phyloP scores from a whole-genome alignment of 2,797 vertebrate genomes.

The Intellagama lesueurii region DNA sequence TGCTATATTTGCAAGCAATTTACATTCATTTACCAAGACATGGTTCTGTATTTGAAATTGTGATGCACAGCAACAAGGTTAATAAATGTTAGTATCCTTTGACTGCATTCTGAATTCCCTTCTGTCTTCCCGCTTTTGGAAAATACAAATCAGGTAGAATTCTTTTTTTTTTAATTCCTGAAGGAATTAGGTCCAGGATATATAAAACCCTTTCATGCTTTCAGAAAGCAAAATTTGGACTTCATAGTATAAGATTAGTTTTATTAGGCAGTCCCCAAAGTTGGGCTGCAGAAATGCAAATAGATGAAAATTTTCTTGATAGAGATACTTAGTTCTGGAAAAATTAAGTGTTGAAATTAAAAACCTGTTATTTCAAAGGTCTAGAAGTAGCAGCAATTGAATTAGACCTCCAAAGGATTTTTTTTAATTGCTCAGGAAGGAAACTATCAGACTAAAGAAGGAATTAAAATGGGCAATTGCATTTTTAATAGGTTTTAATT shows the following conservation, averaged over 20 bases:
- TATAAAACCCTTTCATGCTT: not conserved
- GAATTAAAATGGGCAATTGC: no score
- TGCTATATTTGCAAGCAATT: constrained; percentile 24
- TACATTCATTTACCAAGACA: not conserved
- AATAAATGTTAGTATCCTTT: constrained; percentile 5
- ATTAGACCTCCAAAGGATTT: no score
- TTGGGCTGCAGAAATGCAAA: not conserved
- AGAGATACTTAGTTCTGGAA: not conserved
- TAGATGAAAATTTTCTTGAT: not conserved
- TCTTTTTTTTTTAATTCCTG: constrained; percentile 23
- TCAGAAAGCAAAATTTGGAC: not conserved
- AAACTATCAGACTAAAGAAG: no score
- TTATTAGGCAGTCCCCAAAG: not conserved
- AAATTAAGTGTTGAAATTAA: not conserved
- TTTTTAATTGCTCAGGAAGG: no score
- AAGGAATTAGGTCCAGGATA: not conserved
- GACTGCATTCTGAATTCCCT: not conserved
- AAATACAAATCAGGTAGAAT: not conserved
- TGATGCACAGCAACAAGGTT: constrained; percentile 2
- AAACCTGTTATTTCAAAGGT: no score
- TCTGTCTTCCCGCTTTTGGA: not conserved
- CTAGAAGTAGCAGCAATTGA: no score
- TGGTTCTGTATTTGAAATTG: constrained; percentile 30
- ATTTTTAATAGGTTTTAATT: no score
- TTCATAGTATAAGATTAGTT: not conserved